Percentiles rank a stretch among this genome's conserved stretches.
phyloP scores from a whole-genome alignment of 2,797 vertebrate species.

The Coccyzus lansbergi region DNA sequence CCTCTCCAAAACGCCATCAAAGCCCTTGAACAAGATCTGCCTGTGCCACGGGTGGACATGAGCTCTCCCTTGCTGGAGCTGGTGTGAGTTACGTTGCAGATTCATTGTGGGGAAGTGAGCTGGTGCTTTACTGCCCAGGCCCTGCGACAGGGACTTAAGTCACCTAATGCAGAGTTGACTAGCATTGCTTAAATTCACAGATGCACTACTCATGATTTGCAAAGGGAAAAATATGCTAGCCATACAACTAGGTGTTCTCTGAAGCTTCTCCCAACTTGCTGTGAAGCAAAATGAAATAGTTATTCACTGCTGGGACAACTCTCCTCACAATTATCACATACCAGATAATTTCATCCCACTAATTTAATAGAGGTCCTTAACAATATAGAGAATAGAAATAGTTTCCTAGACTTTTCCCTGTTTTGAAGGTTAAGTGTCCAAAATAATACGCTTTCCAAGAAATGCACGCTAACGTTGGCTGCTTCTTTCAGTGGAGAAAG shows the following conservation, averaged over 20 bases:
- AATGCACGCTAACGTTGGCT: not conserved
- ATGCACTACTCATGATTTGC: not conserved
- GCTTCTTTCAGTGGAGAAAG: not conserved
- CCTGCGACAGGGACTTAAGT: fast-evolving
- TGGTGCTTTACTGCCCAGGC: not conserved
- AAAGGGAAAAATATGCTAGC: not conserved
- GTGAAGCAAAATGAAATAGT: not conserved
- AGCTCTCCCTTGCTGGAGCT: not conserved
- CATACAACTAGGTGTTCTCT: not conserved
- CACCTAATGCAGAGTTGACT: not conserved
- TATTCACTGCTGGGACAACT: not conserved
- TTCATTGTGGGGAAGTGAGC: fast-evolving
- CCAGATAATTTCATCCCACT: not conserved
- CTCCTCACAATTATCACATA: not conserved
- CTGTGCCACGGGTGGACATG: not conserved
- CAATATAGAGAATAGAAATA: not conserved
- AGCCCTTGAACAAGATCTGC: not conserved
- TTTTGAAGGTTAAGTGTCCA: not conserved
- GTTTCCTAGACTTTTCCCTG: not conserved
- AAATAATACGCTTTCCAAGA: not conserved
- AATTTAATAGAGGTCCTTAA: not conserved
- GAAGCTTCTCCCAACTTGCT: not conserved
- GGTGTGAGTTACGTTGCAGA: not conserved
- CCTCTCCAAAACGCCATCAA: not conserved
- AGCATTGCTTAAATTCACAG: not conserved